These are phyloP conservation scores for Pterocles burchelli DNA, from an alignment of 2,113 vertebrate genomes.

Conservation along the genomic window DNA sequence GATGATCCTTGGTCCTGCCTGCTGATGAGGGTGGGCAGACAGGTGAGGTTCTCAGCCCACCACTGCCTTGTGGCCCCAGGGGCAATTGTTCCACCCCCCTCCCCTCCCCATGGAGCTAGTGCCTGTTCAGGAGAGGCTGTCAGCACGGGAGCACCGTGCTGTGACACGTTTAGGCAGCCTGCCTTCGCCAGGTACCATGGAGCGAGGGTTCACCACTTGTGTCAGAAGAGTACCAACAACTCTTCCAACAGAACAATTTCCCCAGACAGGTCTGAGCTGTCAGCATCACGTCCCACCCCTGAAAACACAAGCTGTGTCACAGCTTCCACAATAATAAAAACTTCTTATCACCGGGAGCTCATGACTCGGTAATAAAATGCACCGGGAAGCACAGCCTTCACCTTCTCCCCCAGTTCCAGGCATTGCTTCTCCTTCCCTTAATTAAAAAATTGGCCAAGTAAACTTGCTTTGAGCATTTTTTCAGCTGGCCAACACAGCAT, in stretches of 20 bases:
- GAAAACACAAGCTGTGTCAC: not conserved
- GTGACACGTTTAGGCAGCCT: fast-evolving
- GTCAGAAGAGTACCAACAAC: not conserved
- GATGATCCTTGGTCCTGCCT: not conserved
- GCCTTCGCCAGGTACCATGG: not conserved
- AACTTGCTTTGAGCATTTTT: not conserved
- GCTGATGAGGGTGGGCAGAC: fast-evolving
- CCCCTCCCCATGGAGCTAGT: not conserved
- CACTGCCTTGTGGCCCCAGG: not conserved
- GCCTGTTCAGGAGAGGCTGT: not conserved
- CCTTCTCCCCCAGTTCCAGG: not conserved
- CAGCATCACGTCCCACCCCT: not conserved
- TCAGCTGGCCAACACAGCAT: not conserved
- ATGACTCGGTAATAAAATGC: not conserved
- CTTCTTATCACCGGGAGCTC: not conserved
- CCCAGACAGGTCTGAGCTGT: not conserved
- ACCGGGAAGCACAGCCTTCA: not conserved
- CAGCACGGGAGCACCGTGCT: not conserved
- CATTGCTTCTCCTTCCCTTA: not conserved
- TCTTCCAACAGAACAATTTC: not conserved
- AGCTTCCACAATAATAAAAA: not conserved
- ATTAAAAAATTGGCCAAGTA: not conserved
- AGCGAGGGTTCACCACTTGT: not conserved
- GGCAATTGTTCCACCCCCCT: not conserved
- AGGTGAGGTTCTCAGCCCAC: not conserved